Conservation (phyloP, 2,113 vertebrate species). For the Mirounga angustirostris region DNA sequence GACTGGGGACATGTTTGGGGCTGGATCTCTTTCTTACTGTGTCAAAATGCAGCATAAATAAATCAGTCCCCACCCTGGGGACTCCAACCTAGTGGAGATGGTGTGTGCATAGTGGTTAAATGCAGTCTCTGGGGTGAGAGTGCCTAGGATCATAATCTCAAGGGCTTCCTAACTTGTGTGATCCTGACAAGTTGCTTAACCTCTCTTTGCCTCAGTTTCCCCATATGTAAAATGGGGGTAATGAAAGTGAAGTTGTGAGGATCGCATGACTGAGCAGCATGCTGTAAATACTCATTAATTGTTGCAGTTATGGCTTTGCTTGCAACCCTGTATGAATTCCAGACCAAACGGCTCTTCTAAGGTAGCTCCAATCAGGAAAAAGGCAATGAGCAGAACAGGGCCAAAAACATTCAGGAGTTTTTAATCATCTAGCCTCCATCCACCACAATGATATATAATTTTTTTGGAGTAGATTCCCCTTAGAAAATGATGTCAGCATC, state of each 20-base stretch:
- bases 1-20: neutral
- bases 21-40: neutral
- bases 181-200: neutral
- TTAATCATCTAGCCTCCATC: constrained; percentile 46
- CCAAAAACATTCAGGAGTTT: neutral
- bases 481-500: neutral
- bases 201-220: neutral
- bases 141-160: neutral
- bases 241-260: neutral
- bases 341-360: neutral
- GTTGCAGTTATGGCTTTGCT: neutral
- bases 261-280: neutral
- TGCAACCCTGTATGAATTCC: neutral
- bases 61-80: neutral
- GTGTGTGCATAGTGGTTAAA: neutral
- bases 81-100: no score
- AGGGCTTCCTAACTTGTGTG: neutral
- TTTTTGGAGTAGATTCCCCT: neutral
- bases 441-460: neutral
- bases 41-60: neutral
- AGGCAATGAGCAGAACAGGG: neutral
- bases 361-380: neutral
- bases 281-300: neutral
- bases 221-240: neutral
- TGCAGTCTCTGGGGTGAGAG: neutral